Base-by-base conservation (phyloP, 2,888 invertebrate genomes). In the Ectemnius lituratus region DNA sequence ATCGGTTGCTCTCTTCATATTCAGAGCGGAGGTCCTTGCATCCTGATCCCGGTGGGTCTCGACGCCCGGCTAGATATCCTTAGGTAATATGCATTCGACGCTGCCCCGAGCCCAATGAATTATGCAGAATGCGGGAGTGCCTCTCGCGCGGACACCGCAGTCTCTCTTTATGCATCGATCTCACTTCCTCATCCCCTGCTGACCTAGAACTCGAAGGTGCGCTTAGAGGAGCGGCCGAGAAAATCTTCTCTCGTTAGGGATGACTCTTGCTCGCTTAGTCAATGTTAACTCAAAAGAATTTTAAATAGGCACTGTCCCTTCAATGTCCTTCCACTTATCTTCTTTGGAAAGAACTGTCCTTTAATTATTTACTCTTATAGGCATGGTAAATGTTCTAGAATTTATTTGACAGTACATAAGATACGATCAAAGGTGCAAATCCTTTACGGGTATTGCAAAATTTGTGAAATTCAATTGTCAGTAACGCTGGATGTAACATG, bases 71-170 rank as follows among this genome's bases (percentile, higher is more conserved):
- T 80, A 84, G 82, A 84, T 82, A 84, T 83, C 85, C 85, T 85
- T 74, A 83, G 76, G 85, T 81, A 83, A 85, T 86, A 86, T 84
- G 86, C 86, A 83, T 82, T 81, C 80, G 78, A 71, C 82, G 80
- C 11, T 37, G 37, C 37, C 37, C 71, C 65, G 70, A 70, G 69
- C 67, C 79, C 76, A 78, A 88, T 88, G 87, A 88, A 88, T 88
- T 87, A 88, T 88, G 88, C 84, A 88, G 81, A 81, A 73, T 82
- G 74, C 70, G n/a, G 16, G 58, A 75, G 74, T 76, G 80, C 75
- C 76, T 70, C 82, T 37, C 37, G 4, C 37, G 11, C 28, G 28
- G 0, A 84, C 78, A 71, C 75, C 76, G 75, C 78, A 77, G 78
- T 72, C 75, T 82, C 75, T 82, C 71, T 79, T 83, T 83, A 83